Evolutionary conservation across 2,797 vertebrate species (phyloP), one percentile per base, ranked within the genome.

Genomic region (Lindbergichthys nudifrons): DNA sequence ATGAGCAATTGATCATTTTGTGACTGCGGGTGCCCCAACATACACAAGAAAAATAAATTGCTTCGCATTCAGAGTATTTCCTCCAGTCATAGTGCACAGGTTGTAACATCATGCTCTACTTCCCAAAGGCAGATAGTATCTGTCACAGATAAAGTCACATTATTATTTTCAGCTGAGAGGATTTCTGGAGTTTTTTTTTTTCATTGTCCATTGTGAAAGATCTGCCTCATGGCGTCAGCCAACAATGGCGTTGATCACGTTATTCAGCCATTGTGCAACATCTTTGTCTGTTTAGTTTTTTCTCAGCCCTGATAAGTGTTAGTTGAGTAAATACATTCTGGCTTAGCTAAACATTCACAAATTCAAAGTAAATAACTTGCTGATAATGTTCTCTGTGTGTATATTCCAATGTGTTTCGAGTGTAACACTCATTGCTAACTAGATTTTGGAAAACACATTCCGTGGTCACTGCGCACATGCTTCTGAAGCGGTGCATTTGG

Each of bases 1-100:
- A 91, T 91, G 84, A 91, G 81, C 82, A 86, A 87, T 92, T 92
- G 86, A 90, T 93, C 84, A 89, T 89, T 82, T 76, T 79, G 75
- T 82, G 75, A 75, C 81, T 73, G 65, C 50, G 13, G 59, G 72
- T 70, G 82, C 73, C 63, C 73, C n/a, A 41, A 62, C 66, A 65
- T 66, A 80, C 88, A 84, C 68, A 65, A 65, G 67, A 73, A 87
- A 87, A 92, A 90, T 84, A 85, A 90, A 89, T 88, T 76, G 80
- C 70, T 75, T 80, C 57, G 66, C 52, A 51, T 87, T 87, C 53
- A 39, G 64, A 81, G 73, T 79, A 61, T 88, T 89, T 90, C 87
- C 84, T 84, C 71, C 83, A 79, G 82, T 86, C 81, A 87, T 52
- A 63, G 82, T 82, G 79, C 78, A 51, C 87, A 88, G 88, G 90